Base-by-base conservation (phyloP, 37 sponge, comb jelly and placozoan species). In the Hexactinellida sp. region DNA sequence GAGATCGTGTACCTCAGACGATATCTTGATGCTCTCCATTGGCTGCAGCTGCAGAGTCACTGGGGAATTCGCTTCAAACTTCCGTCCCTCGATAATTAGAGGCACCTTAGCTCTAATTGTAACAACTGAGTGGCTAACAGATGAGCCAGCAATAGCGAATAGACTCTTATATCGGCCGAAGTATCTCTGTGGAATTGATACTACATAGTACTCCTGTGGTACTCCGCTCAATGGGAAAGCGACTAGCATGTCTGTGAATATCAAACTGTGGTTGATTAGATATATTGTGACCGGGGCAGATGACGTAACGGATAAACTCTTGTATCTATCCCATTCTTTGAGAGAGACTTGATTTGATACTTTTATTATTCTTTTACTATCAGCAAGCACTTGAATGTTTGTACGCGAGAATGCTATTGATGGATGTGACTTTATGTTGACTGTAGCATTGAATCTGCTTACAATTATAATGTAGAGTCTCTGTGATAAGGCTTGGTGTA, bases 21-120 rank as follows among this genome's bases (percentile, higher is more conserved):
- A 63, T 63, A 63, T 63, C 76, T 63, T 63, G 34, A 63, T 63
- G 76, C 76, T 63, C 76, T 63, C 76, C 76, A 63, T 63, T n/a
- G 76, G 76, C 13, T 63, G 76, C 19, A 63, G 76, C 76, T 63
- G 76, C 13, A 63, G 13, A 7, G 76, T 63, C 13, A 63, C 76
- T 63, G 76, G 76, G 30, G 76, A 63, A 28, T 63, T 63, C 5
- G 76, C 76, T 23, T 63, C 28, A 23, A 63, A 63, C 13, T 63
- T 63, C 13, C 76, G 3, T 32, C 76, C 76, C 30, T 63, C 76
- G 13, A 63, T 63, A 5, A 23, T 63, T 32, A 63, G 76, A 10
- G 76, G 30, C 5, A 63, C 76, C 13, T 63, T 63, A 25, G 76
- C 76, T 25, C 5, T 10, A 63, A 63, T 63, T 3, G 76, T 63